These are phyloP conservation scores for Polyommatus iphigenia DNA, from an alignment of 2,888 invertebrate species.

Conservation along the genomic window DNA sequence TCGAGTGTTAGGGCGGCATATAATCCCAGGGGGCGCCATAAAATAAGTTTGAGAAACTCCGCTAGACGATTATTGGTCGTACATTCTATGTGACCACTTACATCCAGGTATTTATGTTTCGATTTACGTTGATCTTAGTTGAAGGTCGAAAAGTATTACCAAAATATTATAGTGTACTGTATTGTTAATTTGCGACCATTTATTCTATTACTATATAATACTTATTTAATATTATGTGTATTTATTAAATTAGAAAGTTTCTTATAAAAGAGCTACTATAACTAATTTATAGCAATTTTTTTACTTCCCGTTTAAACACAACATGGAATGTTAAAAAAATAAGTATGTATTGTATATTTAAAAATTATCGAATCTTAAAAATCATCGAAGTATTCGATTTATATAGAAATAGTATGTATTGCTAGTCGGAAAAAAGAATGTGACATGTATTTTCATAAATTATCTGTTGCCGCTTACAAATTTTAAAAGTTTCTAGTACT, in stretches of 20 bases:
- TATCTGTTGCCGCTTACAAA: neutral
- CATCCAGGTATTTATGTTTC: too few species aligned
- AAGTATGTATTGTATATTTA: neutral
- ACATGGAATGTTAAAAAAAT: neutral
- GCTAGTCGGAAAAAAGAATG: neutral
- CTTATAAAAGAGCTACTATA: too few species aligned
- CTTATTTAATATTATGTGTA: neutral
- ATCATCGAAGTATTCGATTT: neutral
- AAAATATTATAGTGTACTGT: neutral
- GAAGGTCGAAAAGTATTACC: neutral
- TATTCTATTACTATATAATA: neutral
- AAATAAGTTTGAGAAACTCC: too few species aligned
- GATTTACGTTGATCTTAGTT: too few species aligned
- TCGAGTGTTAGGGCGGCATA: neutral
- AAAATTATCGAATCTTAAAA: neutral
- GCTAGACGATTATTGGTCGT: too few species aligned
- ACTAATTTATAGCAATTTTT: neutral
- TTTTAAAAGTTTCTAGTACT: neutral
- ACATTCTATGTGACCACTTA: too few species aligned
- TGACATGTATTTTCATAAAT: neutral
- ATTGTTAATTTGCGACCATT: too few species aligned
- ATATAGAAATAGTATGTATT: neutral
- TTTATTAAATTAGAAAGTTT: neutral
- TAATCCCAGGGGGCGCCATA: too few species aligned
- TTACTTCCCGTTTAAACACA: neutral